Evolutionary conservation across 2,888 invertebrate genomes (phyloP).

Genomic region (Cepaea hortensis): DNA sequence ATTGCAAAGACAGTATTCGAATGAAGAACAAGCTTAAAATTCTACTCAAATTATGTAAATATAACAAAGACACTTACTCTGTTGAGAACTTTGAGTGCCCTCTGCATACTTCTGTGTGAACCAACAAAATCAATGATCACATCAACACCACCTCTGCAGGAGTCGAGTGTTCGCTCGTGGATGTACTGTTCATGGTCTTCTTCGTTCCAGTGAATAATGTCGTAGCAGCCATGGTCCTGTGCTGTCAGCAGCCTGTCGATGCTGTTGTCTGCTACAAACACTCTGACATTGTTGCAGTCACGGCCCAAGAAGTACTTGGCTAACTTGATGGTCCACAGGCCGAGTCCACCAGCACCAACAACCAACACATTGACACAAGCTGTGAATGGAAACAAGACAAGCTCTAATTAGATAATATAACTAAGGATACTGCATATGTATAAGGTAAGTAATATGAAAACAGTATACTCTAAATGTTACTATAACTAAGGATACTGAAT

Average conservation of each 20-base stretch:
- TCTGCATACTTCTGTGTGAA: conserved; percentile 91
- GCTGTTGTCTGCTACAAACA: conserved; percentile 90
- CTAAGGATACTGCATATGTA: neutral
- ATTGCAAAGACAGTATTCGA: too few relatives aligned
- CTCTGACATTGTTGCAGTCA: conserved; percentile 78
- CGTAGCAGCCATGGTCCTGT: conserved; percentile 76
- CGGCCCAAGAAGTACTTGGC: conserved; percentile 88
- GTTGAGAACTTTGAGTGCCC: conserved; percentile 91
- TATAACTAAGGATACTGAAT: too few relatives aligned
- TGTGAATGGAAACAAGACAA: conserved; percentile 56
- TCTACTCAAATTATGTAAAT: neutral
- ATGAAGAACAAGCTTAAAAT: too few relatives aligned
- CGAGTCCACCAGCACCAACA: conserved; percentile 94
- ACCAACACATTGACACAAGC: conserved; percentile 88
- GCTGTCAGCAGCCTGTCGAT: conserved; percentile 73
- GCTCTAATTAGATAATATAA: neutral
- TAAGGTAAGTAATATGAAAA: too few relatives aligned
- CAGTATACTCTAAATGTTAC: too few relatives aligned
- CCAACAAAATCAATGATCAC: conserved; percentile 96
- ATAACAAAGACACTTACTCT: conserved; percentile 78
- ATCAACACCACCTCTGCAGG: conserved; percentile 90
- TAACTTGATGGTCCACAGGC: conserved; percentile 93
- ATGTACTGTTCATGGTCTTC: conserved; percentile 91
- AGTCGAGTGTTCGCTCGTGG: conserved; percentile 93
- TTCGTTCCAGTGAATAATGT: conserved; percentile 95